Evolutionary conservation across 2,888 invertebrate species (phyloP), one percentile per base, ranked within the genome.

Genomic region (Papilio gigon): DNA sequence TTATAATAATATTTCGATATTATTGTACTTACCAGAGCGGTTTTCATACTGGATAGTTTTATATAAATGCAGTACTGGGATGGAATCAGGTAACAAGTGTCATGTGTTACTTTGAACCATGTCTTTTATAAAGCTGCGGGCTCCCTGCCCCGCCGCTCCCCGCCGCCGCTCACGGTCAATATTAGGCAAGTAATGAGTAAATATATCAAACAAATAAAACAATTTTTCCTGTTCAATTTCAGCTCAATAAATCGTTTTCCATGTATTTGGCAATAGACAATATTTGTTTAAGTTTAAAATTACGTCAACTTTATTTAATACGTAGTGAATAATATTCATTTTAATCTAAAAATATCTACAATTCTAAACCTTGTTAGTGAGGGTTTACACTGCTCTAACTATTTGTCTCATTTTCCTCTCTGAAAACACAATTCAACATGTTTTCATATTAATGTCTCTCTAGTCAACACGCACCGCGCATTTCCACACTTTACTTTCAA

Each of bases 201-300:
- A 70, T 71, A 73, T 72, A 53, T 47, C 65, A 50, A 60, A 14
- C 61, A 68, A 74, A 71, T 72, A 71, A 72, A 68, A 71, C 63
- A 72, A 67, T 81, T 82, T 81, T 83, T 84, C 80, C 80, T 80
- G 71, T 70, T 70, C 69, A 27, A 72, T 74, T 82, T 83, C 78
- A 72, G 72, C 71, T 75, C 74, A 81, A 64, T 61, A 66, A 70
- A 70, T 56, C 53, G 30, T 50, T 37, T 67, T 61, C 50, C 11
- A 22, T 14, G 47, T 40, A 37, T 35, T 40, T 22, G 25, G 25
- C 14, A 40, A 14, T 14, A 17, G 14, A 8, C 22, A 14, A 40
- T 40, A 59, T 60, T 37, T 40, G 40, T 40, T 40, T 35, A 25
- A 8, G 60, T 25, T 4, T 1, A 25, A 35, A 58, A 58, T 33